These are phyloP conservation scores for Philaethria dido DNA, from an alignment of 2,888 invertebrate species.

Conservation along the genomic window DNA sequence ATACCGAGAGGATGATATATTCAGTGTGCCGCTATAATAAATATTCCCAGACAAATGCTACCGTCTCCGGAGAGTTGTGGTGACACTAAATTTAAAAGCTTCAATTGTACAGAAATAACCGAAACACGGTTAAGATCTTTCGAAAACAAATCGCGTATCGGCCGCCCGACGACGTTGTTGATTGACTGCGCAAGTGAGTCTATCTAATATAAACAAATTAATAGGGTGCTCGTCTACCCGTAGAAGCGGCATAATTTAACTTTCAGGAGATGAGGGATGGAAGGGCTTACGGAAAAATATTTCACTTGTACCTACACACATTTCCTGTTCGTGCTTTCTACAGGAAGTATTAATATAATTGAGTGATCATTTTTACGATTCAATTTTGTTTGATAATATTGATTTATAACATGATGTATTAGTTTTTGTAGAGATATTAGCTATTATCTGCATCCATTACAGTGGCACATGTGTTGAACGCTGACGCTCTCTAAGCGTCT, in stretches of 20 bases:
- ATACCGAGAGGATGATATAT: constrained; percentile 81
- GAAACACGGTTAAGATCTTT: constrained; percentile 83
- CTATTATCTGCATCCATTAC: constrained; percentile 70
- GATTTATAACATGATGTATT: constrained; percentile 45
- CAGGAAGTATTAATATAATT: neutral
- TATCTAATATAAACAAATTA: constrained; percentile 83
- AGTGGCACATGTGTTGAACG: constrained; percentile 73
- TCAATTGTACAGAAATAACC: constrained; percentile 83
- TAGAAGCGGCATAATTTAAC: constrained; percentile 53
- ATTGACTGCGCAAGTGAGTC: constrained; percentile 83
- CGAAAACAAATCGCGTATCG: constrained; percentile 82
- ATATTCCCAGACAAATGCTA: constrained; percentile 83
- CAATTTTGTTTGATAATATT: constrained; percentile 52
- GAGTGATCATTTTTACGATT: constrained; percentile 57
- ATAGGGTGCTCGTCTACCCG: constrained; percentile 64
- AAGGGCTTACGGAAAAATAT: constrained; percentile 56
- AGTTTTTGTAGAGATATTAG: constrained; percentile 44
- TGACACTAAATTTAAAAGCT: constrained; percentile 83
- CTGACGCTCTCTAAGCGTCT: constrained; percentile 50
- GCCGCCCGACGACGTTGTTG: constrained; percentile 80
- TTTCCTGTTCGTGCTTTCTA: constrained; percentile 58
- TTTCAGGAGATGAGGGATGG: constrained; percentile 32
- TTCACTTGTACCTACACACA: constrained; percentile 52
- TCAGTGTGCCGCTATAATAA: constrained; percentile 77
- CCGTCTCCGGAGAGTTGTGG: constrained; percentile 80